phyloP scores from a whole-genome alignment of 2,113 vertebrate species.

The Neomonachus schauinslandi region DNA sequence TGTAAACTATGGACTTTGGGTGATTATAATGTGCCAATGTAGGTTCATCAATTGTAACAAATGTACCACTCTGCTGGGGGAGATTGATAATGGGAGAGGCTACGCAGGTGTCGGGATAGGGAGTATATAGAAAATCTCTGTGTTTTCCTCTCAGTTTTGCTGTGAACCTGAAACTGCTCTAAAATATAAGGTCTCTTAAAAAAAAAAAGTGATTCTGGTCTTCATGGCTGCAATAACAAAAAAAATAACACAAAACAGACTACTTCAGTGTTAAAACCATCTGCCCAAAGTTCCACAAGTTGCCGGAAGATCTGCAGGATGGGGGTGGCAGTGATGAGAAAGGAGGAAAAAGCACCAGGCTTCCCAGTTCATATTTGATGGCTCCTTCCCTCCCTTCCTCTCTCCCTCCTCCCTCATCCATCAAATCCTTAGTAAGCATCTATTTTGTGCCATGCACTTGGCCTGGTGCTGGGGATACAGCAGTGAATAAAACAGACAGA shows the following conservation, averaged over 20 bases:
- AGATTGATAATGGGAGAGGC: not conserved
- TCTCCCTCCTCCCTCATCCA: not conserved
- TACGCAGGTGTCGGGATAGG: not conserved
- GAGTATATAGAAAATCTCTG: not conserved
- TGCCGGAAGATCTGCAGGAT: not conserved
- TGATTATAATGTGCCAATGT: not conserved
- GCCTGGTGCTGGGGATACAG: not conserved
- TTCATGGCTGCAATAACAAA: not conserved
- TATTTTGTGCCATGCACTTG: not conserved
- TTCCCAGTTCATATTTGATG: not conserved
- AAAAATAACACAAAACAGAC: not conserved
- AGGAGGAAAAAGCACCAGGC: not conserved
- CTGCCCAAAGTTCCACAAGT: not conserved
- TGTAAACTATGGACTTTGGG: not conserved
- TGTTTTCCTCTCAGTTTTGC: not conserved
- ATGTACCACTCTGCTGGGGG: not conserved
- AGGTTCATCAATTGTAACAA: not conserved
- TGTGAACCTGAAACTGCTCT: not conserved
- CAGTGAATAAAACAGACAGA: not conserved
- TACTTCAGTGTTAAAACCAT: not conserved
- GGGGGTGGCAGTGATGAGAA: not conserved
- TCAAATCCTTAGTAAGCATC: not conserved
- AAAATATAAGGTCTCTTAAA: not conserved
- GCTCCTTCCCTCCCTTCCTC: not conserved
- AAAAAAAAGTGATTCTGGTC: not conserved